Evolutionary conservation across 1,140 invertebrate genomes (phyloP).

Genomic region (Trachymyrmex septentrionalis): DNA sequence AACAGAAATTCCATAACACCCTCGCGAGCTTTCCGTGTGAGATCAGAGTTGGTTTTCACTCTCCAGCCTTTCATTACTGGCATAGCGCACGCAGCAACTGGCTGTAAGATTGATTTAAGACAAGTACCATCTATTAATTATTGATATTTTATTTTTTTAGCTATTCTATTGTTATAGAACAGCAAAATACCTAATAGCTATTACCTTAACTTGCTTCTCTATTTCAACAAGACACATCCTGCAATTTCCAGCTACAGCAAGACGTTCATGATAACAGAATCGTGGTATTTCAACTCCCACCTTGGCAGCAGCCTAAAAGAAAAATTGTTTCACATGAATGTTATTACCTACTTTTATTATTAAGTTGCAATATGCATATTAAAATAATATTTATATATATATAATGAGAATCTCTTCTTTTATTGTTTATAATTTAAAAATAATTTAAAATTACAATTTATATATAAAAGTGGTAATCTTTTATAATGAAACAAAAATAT

Average conservation of each 20-base stretch:
- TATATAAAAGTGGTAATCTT: background rate
- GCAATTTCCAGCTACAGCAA: constrained; percentile 99
- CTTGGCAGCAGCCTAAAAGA: constrained; percentile 95
- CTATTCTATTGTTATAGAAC: too few relatives aligned
- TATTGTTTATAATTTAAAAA: background rate
- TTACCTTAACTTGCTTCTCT: constrained; percentile 95
- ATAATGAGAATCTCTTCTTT: too few relatives aligned
- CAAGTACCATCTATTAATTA: constrained; percentile 25
- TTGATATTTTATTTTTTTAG: background rate
- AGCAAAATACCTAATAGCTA: too few relatives aligned
- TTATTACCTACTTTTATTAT: too few relatives aligned
- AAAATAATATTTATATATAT: too few relatives aligned
- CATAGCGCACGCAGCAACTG: constrained; percentile 99
- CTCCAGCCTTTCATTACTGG: constrained; percentile 99
- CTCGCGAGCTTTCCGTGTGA: constrained; percentile 97
- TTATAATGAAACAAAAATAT: background rate
- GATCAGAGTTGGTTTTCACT: constrained; percentile 98
- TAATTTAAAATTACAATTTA: background rate
- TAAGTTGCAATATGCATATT: too few relatives aligned
- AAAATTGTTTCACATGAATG: constrained; percentile 19
- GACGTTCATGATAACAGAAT: constrained; percentile 99
- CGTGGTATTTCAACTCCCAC: constrained; percentile 99
- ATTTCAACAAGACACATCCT: constrained; percentile 99
- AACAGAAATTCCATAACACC: constrained; percentile 99
- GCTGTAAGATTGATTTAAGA: constrained; percentile 87